Percentiles rank a stretch among this genome's conserved stretches.
phyloP scores from a whole-genome alignment of 1,140 invertebrate species.

The Chlorops oryzae region DNA sequence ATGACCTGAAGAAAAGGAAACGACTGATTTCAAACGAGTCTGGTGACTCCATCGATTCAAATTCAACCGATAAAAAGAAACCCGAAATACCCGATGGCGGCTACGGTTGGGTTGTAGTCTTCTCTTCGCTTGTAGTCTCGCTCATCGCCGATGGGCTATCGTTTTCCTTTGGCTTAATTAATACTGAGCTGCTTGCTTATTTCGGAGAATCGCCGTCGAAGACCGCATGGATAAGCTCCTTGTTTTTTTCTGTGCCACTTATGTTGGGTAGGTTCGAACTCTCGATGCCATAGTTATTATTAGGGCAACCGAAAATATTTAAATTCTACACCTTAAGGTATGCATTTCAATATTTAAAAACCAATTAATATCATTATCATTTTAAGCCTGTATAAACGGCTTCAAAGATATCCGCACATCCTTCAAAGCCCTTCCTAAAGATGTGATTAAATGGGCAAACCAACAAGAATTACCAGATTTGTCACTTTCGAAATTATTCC shows the following conservation, averaged over 20 bases:
- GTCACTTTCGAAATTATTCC: no score
- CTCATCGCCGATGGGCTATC: conserved; percentile 94
- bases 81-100: conserved; percentile 46
- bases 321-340: no score
- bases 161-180: conserved; percentile 87
- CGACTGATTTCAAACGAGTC: conserved; percentile 43
- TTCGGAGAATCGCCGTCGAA: conserved; percentile 75
- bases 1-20: conserved; percentile 31
- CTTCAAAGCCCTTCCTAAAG: no score
- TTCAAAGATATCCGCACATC: no score
- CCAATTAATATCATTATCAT: no score
- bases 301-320: no score
- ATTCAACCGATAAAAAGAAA: conserved; percentile 34
- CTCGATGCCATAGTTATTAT: no score
- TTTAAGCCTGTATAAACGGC: no score
- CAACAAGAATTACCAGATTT: no score
- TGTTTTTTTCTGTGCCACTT: conserved; percentile 83
- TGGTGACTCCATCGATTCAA: conserved; percentile 41
- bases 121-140: conserved; percentile 76
- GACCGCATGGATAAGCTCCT: conserved; percentile 81
- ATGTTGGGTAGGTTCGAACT: conserved; percentile 83
- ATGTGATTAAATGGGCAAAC: no score
- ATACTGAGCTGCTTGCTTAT: conserved; percentile 78
- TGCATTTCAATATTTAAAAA: no score
- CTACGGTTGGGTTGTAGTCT: conserved; percentile 82